These are phyloP conservation scores for Plumapathes pennacea DNA, from an alignment of 92 coral and sea anemone genomes.

Conservation along the genomic window DNA sequence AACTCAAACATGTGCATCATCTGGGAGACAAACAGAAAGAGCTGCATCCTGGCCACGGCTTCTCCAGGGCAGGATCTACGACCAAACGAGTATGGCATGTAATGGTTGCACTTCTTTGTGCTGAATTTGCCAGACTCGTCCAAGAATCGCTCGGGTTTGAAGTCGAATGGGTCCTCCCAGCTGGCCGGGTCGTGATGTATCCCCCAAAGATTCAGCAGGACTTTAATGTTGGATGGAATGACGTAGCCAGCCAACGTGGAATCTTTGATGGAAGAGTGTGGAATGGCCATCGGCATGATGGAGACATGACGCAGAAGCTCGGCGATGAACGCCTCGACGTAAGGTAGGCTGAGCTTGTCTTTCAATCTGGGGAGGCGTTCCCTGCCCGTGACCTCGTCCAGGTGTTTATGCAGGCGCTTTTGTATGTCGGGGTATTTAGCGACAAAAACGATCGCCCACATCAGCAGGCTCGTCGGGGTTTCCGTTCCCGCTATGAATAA, in stretches of 20 bases:
- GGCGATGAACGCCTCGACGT: slow-evolving; percentile 59
- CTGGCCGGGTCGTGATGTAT: slow-evolving; percentile 62
- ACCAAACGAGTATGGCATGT: slow-evolving; percentile 13
- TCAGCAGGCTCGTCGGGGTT: slow-evolving; percentile 46
- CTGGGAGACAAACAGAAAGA: slow-evolving; percentile 9
- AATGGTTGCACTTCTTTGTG: slow-evolving; percentile 6
- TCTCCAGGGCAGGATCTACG: slow-evolving; percentile 8
- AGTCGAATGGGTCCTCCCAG: slow-evolving; percentile 45
- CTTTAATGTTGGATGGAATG: slow-evolving; percentile 62
- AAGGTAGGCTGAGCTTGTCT: slow-evolving; percentile 53
- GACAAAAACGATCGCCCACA: slow-evolving; percentile 44
- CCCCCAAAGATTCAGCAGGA: slow-evolving; percentile 70
- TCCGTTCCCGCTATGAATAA: slow-evolving; percentile 57
- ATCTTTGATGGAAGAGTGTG: slow-evolving; percentile 59
- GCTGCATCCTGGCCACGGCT: background rate
- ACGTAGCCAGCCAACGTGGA: slow-evolving; percentile 50
- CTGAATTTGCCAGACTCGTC: slow-evolving; percentile 4
- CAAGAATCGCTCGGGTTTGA: slow-evolving; percentile 29
- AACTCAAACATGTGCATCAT: slow-evolving; percentile 9
- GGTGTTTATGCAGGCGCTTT: slow-evolving; percentile 48
- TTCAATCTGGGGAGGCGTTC: slow-evolving; percentile 39
- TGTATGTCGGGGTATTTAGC: slow-evolving; percentile 63
- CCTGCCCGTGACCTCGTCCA: slow-evolving; percentile 37
- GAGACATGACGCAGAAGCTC: slow-evolving; percentile 49
- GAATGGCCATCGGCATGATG: slow-evolving; percentile 57